Percentiles rank a stretch among this genome's conserved stretches.
Evolutionary conservation across 35 echinoderm and acorn worm genomes (phyloP).

Genomic region (Ophiothrix spiculata): DNA sequence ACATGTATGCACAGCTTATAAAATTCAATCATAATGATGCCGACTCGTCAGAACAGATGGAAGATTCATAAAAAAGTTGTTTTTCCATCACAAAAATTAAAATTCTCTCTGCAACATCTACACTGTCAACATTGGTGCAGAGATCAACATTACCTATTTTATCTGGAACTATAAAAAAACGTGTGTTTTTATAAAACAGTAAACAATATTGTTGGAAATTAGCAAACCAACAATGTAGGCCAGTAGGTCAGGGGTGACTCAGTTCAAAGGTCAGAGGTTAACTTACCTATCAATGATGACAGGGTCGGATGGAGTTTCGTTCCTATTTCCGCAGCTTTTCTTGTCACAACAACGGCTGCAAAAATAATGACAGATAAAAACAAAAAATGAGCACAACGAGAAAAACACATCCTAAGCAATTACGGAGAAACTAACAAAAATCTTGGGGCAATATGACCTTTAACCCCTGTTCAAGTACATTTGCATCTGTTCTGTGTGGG

Average conservation of each 20-base stretch:
- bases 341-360: constrained; percentile 99
- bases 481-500: not conserved
- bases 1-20: no score
- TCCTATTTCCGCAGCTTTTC: constrained; percentile 99
- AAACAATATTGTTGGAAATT: no score
- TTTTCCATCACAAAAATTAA: no score
- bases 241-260: not conserved
- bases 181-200: no score
- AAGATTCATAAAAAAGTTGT: no score
- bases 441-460: constrained; percentile 5
- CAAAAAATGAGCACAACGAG: not conserved
- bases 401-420: constrained; percentile 7
- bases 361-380: constrained; percentile 23
- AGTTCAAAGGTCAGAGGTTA: no score
- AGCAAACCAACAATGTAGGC: not conserved
- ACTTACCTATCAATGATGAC: constrained; percentile 99
- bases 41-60: no score
- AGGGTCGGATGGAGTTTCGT: constrained; percentile 99
- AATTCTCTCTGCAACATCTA: no score
- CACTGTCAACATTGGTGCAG: no score
- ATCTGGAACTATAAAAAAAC: no score
- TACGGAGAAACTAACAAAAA: not conserved
- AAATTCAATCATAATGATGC: no score
- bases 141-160: no score
- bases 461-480: not conserved